phyloP scores from a whole-genome alignment of 2,797 vertebrate genomes.

The Manis pentadactyla region DNA sequence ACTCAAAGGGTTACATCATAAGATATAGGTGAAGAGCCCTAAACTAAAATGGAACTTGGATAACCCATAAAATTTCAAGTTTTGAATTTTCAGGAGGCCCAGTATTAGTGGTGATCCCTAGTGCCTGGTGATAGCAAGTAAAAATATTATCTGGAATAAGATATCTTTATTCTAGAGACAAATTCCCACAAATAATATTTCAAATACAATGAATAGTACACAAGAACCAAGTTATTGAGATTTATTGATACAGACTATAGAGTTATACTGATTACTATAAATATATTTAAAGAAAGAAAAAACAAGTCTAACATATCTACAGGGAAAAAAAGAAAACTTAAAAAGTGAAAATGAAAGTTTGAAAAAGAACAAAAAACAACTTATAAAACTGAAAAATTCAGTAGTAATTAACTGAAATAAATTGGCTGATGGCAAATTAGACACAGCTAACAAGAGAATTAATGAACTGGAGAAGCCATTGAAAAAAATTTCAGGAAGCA shows the following conservation, averaged over 20 bases:
- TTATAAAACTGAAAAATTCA: background rate
- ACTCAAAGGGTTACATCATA: background rate
- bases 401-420: background rate
- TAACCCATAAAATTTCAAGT: background rate
- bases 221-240: background rate
- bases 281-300: background rate
- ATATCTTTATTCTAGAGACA: background rate
- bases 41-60: background rate
- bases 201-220: background rate
- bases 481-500: background rate
- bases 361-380: background rate
- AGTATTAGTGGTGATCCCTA: background rate
- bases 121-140: background rate
- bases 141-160: background rate
- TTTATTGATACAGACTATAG: background rate
- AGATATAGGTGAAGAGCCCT: background rate
- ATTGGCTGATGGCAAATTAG: background rate
- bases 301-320: background rate
- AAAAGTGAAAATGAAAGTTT: background rate
- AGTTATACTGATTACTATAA: background rate
- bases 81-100: background rate
- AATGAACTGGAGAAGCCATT: background rate
- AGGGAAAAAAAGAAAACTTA: background rate
- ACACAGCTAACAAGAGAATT: background rate
- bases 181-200: background rate